Conservation (phyloP, 2,888 invertebrate genomes). For the Reticulitermes lucifugus region DNA sequence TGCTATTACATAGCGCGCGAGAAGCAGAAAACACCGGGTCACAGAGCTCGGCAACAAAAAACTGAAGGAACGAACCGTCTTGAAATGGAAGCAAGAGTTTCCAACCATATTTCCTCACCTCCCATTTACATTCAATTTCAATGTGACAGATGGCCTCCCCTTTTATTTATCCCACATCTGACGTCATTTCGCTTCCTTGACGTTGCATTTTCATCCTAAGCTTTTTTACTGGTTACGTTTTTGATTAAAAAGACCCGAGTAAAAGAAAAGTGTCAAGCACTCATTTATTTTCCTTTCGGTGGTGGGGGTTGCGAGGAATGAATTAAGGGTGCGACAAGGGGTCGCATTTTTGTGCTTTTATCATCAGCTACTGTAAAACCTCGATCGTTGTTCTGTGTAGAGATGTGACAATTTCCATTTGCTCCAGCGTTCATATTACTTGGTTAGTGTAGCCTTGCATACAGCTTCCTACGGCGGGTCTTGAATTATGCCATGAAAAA, state of each 20-base stretch:
- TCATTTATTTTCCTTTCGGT: slow-evolving; percentile 43
- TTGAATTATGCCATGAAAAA: neutral
- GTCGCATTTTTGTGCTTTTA: slow-evolving; percentile 1
- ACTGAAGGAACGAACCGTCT: neutral
- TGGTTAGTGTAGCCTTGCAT: neutral
- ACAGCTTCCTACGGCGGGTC: neutral
- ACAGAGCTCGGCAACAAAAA: neutral
- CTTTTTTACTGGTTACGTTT: slow-evolving; percentile 42
- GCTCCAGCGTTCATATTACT: neutral
- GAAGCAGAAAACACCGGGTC: slow-evolving; percentile 17
- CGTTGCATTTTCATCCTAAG: slow-evolving; percentile 35
- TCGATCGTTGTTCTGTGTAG: neutral
- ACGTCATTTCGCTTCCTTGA: slow-evolving; percentile 42
- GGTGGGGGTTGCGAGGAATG: neutral
- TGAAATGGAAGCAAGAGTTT: slow-evolving; percentile 34
- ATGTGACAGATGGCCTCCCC: slow-evolving; percentile 49
- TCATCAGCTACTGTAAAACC: neutral
- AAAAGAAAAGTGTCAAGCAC: slow-evolving; percentile 44
- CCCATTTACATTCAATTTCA: slow-evolving; percentile 50
- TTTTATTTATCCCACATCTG: slow-evolving; percentile 48
- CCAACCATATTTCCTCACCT: slow-evolving; percentile 21
- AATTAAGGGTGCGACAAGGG: slow-evolving; percentile 10
- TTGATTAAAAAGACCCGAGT: slow-evolving; percentile 43
- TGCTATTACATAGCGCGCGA: neutral
- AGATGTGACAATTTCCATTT: neutral